A percentile compares a stretch with the other conserved stretches of the same genome.
phyloP scores from a whole-genome alignment of 1,140 invertebrate genomes.

The Drosophila sechellia region DNA sequence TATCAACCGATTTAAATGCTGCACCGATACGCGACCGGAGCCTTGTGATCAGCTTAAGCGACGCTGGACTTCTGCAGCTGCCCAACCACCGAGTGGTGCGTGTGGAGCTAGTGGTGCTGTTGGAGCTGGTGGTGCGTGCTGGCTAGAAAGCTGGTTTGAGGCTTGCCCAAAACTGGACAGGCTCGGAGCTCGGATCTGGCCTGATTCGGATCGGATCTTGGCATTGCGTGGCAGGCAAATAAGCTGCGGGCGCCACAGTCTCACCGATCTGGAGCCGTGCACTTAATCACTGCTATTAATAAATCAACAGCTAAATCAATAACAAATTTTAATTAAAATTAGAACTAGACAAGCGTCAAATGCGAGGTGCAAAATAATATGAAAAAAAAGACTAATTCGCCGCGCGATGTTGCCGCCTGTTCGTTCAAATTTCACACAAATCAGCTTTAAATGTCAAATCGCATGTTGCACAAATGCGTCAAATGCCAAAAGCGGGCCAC shows the following conservation, averaged over 20 bases:
- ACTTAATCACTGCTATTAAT: constrained; percentile 67
- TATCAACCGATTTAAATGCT: constrained; percentile 13
- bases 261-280: constrained; percentile 12
- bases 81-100: constrained; percentile 34
- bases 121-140: constrained; percentile 36
- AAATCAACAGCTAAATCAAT: constrained; percentile 71
- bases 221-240: constrained; percentile 72
- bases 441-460: constrained; percentile 82
- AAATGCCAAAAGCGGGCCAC: constrained; percentile 74
- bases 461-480: constrained; percentile 82
- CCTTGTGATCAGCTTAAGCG: constrained; percentile 74
- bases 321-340: constrained; percentile 51
- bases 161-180: constrained; percentile 60
- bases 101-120: constrained; percentile 6
- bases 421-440: constrained; percentile 77
- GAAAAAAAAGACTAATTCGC: constrained; percentile 3
- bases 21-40: constrained; percentile 33
- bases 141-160: constrained; percentile 63
- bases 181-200: constrained; percentile 22
- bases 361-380: constrained; percentile 15
- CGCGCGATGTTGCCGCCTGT: constrained; percentile 14
- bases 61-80: constrained; percentile 68
- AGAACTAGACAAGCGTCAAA: constrained; percentile 46
- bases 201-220: constrained; percentile 45
- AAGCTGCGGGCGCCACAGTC: constrained; percentile 56